Percentiles rank a stretch among this genome's conserved stretches.
Conservation (phyloP, 2,113 vertebrate species). For the Pungitius pungitius region DNA sequence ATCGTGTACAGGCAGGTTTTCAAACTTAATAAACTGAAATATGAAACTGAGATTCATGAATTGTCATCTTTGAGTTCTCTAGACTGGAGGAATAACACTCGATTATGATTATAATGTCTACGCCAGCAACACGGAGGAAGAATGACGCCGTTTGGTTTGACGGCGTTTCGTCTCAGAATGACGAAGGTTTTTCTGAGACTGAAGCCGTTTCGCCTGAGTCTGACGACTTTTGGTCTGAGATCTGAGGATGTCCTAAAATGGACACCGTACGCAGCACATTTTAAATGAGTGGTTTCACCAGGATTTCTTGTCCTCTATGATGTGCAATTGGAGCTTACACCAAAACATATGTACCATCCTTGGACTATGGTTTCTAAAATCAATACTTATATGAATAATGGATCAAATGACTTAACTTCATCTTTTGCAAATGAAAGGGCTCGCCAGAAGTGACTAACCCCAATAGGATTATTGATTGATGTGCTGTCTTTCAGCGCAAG, state of each 20-base stretch:
- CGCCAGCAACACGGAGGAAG: too few relatives aligned
- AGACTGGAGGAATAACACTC: too few relatives aligned
- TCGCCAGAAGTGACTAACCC: neutral
- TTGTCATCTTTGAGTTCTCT: slow-evolving; percentile 10
- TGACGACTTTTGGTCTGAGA: too few relatives aligned
- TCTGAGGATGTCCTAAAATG: slow-evolving; percentile 4
- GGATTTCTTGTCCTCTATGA: neutral
- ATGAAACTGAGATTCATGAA: neutral
- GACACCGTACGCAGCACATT: slow-evolving; percentile 17
- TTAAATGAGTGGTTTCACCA: neutral
- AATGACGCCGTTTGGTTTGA: too few relatives aligned
- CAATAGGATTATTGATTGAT: neutral
- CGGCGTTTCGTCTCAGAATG: too few relatives aligned
- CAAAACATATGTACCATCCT: neutral
- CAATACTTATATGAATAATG: slow-evolving; percentile 2
- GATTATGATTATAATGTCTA: too few relatives aligned
- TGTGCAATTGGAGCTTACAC: neutral
- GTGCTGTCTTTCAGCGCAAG: too few relatives aligned
- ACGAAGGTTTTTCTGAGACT: too few relatives aligned
- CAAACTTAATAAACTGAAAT: neutral
- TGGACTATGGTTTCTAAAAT: slow-evolving; percentile 1
- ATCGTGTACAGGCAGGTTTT: neutral
- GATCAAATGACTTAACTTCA: neutral
- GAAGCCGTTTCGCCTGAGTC: too few relatives aligned
- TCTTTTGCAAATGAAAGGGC: neutral